Evolutionary conservation across 2,888 invertebrate genomes (phyloP), one percentile per base, ranked within the genome.

Genomic region (Nemotelus nigrinus): DNA sequence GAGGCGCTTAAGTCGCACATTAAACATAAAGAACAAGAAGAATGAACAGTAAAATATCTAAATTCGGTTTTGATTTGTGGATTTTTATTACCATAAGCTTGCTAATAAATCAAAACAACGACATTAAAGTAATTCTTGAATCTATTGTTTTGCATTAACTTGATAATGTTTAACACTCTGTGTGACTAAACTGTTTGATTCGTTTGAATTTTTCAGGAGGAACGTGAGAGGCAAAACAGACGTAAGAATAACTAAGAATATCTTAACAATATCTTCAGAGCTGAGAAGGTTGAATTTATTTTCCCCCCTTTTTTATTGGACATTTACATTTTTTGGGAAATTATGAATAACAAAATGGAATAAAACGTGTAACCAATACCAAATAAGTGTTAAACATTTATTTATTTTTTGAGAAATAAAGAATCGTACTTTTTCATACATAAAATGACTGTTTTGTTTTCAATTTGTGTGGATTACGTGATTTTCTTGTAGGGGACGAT

Each of bases 221-320:
- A 82, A 77, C 79, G 80, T 47, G 80, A 80, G 41, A 80, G 80
- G 72, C 80, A 79, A 60, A 81, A 81, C 65, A 82, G 80, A 77
- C 79, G 80, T 60, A 79, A 79, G 76, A 79, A 78, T 65, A 70
- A 77, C 63, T 77, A 70, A 77, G 58, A 70, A 58, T 58, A 57
- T 74, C 50, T 57, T 4, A 67, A 68, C 68, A 68, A 71, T 71
- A 55, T 55, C 44, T 44, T 55, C 48, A 58, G 68, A 68, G 5
- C 8, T 39, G 53, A 68, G 70, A 70, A 43, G 10, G 41, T 68
- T 70, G 55, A 47, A 47, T 70, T 47, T 41, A 60, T 74, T 63
- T 60, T 74, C 63, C 44, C 45, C 48, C 50, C 41, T 25, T 63
- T 60, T 74, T 63, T 74, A 63, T n/a, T 64, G 50, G 53, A 76